Evolutionary conservation across 1,140 invertebrate genomes (phyloP), one percentile per base, ranked within the genome.

Genomic region (Eueides isabella): DNA sequence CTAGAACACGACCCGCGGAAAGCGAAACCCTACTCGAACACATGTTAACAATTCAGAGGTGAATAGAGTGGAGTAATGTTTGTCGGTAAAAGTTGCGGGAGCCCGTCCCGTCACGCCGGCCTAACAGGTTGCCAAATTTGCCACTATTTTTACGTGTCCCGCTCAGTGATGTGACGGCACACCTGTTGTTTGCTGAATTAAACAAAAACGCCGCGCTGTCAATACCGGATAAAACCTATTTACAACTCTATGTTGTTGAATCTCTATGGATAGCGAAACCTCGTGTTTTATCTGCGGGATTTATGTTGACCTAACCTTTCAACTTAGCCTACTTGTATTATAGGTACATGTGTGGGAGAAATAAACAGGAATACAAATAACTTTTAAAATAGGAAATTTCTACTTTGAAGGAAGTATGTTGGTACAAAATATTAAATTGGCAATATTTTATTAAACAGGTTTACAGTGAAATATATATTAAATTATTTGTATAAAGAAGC

Each of bases 61-160:
- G 77, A 71, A 71, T 67, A 66, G 72, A 73, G 66, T 66, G 61
- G 61, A 74, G 72, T 76, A 72, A 79, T 77, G 77, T 81, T 79
- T 76, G 69, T 70, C 77, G 80, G 81, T 77, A 82, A 83, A 84
- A 82, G 79, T 84, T 82, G 81, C 71, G 84, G 80, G 75, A 55
- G 48, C 48, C 48, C 19, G 48, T 55, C 78, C 67, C 69, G 76
- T 69, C 73, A 77, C 79, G 74, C 62, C 74, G 75, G 70, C 35
- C 85, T 88, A 91, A 91, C 89, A 91, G 88, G 89, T 89, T 89
- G 89, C 86, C 84, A 85, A 86, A 88, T 87, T 88, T 85, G 81
- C 80, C 85, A 90, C 89, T 90, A 91, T 91, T 91, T 90, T 91
- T 91, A 87, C 86, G 84, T 84, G 83, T 84, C 83, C 85, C 84